A percentile compares a stretch with the other conserved stretches of the same genome.
phyloP scores from a whole-genome alignment of 1,140 invertebrate genomes.

The Microplitis demolitor region DNA sequence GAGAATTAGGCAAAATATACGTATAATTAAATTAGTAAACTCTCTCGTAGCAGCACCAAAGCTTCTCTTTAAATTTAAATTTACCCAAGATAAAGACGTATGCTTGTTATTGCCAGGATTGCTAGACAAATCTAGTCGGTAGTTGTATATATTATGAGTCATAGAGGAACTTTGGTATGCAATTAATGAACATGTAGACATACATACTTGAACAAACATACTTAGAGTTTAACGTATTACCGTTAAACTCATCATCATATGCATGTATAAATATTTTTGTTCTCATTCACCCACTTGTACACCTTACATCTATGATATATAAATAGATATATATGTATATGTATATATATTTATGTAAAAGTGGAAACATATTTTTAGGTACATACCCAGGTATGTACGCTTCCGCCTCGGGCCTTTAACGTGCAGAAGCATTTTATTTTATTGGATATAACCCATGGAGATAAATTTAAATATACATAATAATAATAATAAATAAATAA shows the following conservation, averaged over 20 bases:
- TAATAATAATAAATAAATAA: neutral
- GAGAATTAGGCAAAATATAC: too few species aligned
- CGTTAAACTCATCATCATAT: neutral
- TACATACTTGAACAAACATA: conserved; percentile 5
- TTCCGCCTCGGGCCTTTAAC: neutral
- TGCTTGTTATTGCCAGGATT: neutral
- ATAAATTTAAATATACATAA: neutral
- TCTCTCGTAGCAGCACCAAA: too few species aligned
- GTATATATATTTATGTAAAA: too few species aligned
- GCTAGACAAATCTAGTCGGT: neutral
- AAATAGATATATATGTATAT: neutral
- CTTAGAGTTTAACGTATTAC: neutral
- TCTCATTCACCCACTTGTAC: neutral
- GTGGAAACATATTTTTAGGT: neutral
- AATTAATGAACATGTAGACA: neutral
- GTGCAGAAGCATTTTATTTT: conserved; percentile 5
- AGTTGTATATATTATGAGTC: conserved; percentile 5
- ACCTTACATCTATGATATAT: neutral
- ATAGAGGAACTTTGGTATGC: conserved; percentile 13
- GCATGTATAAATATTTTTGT: too few species aligned
- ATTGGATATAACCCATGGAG: neutral
- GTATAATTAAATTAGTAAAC: too few species aligned
- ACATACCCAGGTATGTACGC: conserved; percentile 11
- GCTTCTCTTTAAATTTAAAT: too few species aligned
- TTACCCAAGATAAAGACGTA: neutral